Base-by-base conservation (phyloP, 2,113 vertebrate genomes). In the Perccottus glenii region DNA sequence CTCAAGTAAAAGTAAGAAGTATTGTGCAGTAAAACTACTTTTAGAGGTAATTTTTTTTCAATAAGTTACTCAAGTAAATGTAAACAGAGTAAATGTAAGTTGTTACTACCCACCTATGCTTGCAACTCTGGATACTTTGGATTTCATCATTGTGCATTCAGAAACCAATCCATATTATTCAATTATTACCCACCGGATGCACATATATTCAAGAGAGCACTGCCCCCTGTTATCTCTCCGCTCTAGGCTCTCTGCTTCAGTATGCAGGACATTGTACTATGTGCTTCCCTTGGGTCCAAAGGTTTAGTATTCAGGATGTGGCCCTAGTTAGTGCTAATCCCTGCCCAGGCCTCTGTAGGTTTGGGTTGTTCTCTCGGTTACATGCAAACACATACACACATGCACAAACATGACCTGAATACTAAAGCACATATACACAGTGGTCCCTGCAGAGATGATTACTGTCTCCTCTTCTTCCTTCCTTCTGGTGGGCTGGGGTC, bases 251-350 rank as follows among this genome's bases (percentile, higher is more conserved):
- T 12, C 7, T 63, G 16, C 27, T 60, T 61, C 35, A 40, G 43
- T 32, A 11, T 67, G 50, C 73, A 56, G 47, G 46, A 44, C 43
- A 46, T 63, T 9, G 1, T 27, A 12, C 15, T 45, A 45, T 59
- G 15, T 75, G 16, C n/a, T 9, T 60, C 52, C 27, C 74, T 1
- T 3, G 70, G 50, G 73, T 50, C 43, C 4, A 57, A 10, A 33
- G 42, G 49, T 73, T 84, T 80, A 77, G 77, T 51, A 84, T 86
- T 49, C 79, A 77, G 77, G 71, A 75, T 68, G 67, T 57, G 47
- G n/a, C 59, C 1, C 32, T 59, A 42, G 19, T 27, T 27, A 11
- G 56, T 11, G 12, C 36, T 81, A 85, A 85, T 80, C 78, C 68
- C 77, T 71, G 59, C 44, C 4, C n/a, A 0, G 49, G 43, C 59